Evolutionary conservation across 1,140 invertebrate genomes (phyloP), one percentile per base, ranked within the genome.

Genomic region (Drosophila bifasciata): DNA sequence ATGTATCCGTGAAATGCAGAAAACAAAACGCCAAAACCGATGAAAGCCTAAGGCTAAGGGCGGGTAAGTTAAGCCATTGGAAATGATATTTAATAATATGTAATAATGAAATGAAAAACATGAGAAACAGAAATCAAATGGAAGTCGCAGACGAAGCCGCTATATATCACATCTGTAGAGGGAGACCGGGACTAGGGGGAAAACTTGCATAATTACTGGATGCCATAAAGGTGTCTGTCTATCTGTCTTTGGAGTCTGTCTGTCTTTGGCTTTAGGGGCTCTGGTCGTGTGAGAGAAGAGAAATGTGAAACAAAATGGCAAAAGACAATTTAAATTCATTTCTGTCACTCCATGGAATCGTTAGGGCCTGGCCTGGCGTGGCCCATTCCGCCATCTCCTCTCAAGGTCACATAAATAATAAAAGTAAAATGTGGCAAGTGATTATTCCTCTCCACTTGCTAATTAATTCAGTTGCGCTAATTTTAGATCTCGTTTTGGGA

Each of bases 381-480:
- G 23, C 8, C 25, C 46, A 49, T 28, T 68, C 40, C 44, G 58
- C 63, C 60, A 66, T 75, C 83, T 78, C 66, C 40, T 5, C 64
- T 86, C 81, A 86, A 86, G 81, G 81, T 86, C 81, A 81, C 56
- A 48, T 45, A 45, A 60, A 62, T 77, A 80, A 80, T 80, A 79
- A 67, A 44, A 48, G 52, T 49, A 63, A 68, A 76, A 76, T 75
- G 62, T 67, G 73, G 73, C 81, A 86, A 88, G 67, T 68, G 83
- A 69, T 70, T 84, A n/a, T n/a, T n/a, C n/a, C n/a, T 3, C 19
- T 21, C 75, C 44, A 57, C 59, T 46, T 61, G 75, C 66, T 88
- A 89, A 88, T 88, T 88, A 88, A 88, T 89, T 88, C 78, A 88
- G 83, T 88, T 88, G 84, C 83, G 70, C 74, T 88, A 88, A 81